A percentile compares a stretch with the other conserved stretches of the same genome.
Evolutionary conservation across 2,797 vertebrate genomes (phyloP).

Genomic region (Gobionotothen gibberifrons): DNA sequence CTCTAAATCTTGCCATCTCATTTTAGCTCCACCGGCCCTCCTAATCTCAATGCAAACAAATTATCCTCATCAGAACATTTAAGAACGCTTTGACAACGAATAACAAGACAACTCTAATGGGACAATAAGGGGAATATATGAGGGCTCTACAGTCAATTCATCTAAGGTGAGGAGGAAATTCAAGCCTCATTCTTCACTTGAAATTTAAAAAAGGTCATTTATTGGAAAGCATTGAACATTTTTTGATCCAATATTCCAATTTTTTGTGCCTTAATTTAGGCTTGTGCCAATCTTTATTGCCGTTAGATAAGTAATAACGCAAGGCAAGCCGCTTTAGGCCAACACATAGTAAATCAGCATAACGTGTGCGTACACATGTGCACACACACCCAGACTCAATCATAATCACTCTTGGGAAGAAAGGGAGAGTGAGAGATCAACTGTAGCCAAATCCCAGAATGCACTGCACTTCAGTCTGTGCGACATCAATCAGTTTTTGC

Average conservation of each 20-base stretch:
- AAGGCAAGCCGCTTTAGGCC: constrained; percentile 48
- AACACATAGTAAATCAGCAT: constrained; percentile 49
- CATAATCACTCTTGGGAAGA: constrained; percentile 72
- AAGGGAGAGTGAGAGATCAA: constrained; percentile 69
- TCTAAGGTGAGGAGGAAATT: neutral
- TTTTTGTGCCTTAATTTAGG: neutral
- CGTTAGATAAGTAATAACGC: constrained; percentile 39
- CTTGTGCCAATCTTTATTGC: constrained; percentile 33
- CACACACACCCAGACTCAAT: constrained; percentile 8
- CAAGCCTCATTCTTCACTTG: neutral
- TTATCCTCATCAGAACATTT: constrained; percentile 81
- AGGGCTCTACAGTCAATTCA: neutral
- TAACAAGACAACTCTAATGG: constrained; percentile 35
- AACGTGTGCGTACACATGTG: constrained; percentile 26
- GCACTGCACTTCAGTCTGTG: constrained; percentile 66
- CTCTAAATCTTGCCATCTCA: constrained; percentile 87
- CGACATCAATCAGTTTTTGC: constrained; percentile 74
- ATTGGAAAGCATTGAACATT: neutral
- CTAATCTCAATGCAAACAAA: constrained; percentile 86
- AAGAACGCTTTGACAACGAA: constrained; percentile 46
- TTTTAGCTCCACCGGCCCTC: constrained; percentile 81
- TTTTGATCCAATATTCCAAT: constrained; percentile 3
- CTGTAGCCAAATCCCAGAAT: constrained; percentile 78
- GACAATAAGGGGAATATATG: neutral
- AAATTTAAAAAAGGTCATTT: neutral